Conservation (phyloP, 2,113 vertebrate species). For the Cranoglanis bouderius region DNA sequence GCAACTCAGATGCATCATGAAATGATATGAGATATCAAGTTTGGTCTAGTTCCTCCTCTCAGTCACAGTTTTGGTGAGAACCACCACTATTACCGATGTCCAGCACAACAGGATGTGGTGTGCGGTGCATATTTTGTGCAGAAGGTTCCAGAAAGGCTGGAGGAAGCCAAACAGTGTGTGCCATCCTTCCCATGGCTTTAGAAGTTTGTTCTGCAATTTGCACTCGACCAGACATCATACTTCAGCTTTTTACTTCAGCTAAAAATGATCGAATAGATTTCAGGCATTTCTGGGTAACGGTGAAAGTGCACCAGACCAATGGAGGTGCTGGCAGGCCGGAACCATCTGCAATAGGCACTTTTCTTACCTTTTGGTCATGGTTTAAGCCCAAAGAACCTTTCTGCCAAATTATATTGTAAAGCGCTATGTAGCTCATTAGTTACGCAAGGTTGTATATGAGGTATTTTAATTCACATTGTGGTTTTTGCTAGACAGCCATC, state of each 20-base stretch:
- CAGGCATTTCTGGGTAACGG: conserved; percentile 50
- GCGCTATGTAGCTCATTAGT: conserved; percentile 68
- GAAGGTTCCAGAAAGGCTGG: conserved; percentile 12
- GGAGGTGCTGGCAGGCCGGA: conserved; percentile 52
- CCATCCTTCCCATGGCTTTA: conserved; percentile 22
- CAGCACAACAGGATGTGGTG: neutral
- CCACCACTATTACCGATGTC: neutral
- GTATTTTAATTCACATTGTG: conserved; percentile 63
- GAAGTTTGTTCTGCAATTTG: neutral
- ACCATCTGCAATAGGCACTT: conserved; percentile 76
- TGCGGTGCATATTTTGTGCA: conserved; percentile 25
- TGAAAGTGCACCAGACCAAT: conserved; percentile 36
- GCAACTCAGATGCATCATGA: neutral
- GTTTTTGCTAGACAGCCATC: conserved; percentile 50
- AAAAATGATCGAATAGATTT: neutral
- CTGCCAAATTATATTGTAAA: conserved; percentile 64
- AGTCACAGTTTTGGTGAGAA: neutral
- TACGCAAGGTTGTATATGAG: conserved; percentile 57
- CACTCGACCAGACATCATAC: conserved; percentile 13
- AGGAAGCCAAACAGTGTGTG: neutral
- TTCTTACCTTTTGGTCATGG: conserved; percentile 65
- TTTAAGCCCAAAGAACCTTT: conserved; percentile 61
- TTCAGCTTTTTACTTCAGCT: neutral
- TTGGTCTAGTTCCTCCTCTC: neutral
- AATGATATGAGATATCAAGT: neutral